Evolutionary conservation across 2,113 vertebrate species (phyloP).

Genomic region (Equus przewalskii): DNA sequence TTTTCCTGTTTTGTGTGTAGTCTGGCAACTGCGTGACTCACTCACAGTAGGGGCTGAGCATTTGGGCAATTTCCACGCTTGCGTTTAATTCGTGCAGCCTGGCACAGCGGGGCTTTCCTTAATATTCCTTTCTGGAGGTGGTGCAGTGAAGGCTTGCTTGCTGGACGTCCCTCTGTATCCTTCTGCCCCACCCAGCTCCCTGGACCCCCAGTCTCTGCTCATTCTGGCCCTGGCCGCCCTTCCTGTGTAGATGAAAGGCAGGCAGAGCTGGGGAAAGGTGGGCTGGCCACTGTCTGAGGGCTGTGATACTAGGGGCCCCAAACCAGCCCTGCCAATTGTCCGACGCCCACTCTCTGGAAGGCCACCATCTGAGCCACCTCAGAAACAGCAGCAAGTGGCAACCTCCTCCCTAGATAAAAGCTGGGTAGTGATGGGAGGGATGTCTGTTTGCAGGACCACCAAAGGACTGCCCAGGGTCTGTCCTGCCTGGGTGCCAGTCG

Average conservation of each 20-base stretch:
- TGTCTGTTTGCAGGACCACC: neutral
- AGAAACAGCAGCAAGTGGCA: neutral
- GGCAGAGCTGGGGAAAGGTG: neutral
- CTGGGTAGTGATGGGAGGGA: neutral
- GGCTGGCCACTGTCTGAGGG: neutral
- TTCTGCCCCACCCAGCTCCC: neutral
- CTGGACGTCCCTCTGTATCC: accelerated
- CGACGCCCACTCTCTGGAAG: neutral
- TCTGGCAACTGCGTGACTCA: neutral
- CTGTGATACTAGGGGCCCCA: neutral
- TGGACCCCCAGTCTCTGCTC: neutral
- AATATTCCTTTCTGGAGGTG: neutral
- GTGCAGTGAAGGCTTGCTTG: neutral
- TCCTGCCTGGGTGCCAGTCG: neutral
- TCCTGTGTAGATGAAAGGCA: neutral
- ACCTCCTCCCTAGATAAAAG: neutral
- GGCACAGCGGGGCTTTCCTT: neutral
- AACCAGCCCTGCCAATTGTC: neutral
- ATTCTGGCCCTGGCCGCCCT: neutral
- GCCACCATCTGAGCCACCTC: neutral
- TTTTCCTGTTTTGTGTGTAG: constrained; percentile 7
- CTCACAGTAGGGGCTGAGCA: neutral
- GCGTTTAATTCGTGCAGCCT: neutral
- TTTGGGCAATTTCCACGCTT: neutral
- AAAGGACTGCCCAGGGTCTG: neutral